Conservation (phyloP, 1,140 invertebrate genomes). For the Macrobrachium nipponense region DNA sequence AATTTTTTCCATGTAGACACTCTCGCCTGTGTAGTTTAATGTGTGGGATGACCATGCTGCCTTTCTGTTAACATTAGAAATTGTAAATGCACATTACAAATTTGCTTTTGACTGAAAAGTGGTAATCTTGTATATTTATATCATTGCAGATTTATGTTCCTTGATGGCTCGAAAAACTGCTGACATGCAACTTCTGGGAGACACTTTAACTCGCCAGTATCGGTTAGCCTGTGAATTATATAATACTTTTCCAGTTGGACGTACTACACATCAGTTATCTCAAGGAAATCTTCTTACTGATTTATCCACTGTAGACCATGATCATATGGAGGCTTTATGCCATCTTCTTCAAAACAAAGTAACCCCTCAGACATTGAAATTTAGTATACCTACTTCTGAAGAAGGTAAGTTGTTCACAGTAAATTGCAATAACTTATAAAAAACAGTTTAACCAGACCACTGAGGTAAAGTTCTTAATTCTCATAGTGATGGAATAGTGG, state of each 20-base stretch:
- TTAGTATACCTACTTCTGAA: conserved; percentile 2
- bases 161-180: conserved; percentile 4
- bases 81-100: too few relatives aligned
- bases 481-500: too few relatives aligned
- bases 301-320: conserved; percentile 12
- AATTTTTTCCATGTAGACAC: too few relatives aligned
- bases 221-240: conserved; percentile 45
- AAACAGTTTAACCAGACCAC: too few relatives aligned
- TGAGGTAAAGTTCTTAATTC: too few relatives aligned
- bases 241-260: conserved; percentile 23
- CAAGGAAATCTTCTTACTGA: conserved; percentile 9
- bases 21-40: too few relatives aligned
- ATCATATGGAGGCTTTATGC: conserved; percentile 42
- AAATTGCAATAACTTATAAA: background rate
- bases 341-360: conserved; percentile 40
- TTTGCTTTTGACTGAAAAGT: too few relatives aligned
- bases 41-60: too few relatives aligned
- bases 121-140: too few relatives aligned
- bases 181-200: conserved; percentile 18
- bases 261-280: conserved; percentile 40
- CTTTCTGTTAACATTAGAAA: too few relatives aligned
- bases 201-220: conserved; percentile 44
- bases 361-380: background rate
- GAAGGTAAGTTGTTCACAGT: conserved; percentile 22
- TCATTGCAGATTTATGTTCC: background rate